Percentiles rank a stretch among this genome's conserved stretches.
phyloP scores from a whole-genome alignment of 2,113 vertebrate genomes.

The Sebastes schlegelii region DNA sequence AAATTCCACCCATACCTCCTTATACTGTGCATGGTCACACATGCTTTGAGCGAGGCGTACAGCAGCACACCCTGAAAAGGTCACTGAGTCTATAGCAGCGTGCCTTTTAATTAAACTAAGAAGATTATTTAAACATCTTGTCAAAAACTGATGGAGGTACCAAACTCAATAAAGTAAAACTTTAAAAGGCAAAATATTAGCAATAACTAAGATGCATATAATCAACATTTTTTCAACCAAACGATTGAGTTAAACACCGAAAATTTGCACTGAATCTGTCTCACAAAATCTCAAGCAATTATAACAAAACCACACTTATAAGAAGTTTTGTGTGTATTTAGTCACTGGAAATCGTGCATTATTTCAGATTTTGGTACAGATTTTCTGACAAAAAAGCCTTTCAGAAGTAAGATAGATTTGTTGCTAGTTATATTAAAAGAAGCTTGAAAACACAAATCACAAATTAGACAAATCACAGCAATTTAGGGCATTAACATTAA shows the following conservation, averaged over 20 bases:
- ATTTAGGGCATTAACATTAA: no score
- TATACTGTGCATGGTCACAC: no score
- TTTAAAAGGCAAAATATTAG: neutral
- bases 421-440: no score
- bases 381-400: no score
- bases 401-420: no score
- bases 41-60: neutral
- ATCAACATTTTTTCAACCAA: no score
- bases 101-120: neutral
- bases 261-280: neutral
- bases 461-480: no score
- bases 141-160: neutral
- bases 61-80: neutral
- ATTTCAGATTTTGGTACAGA: no score
- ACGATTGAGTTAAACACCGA: neutral
- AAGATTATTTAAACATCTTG: neutral
- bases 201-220: neutral
- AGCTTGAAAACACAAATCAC: no score
- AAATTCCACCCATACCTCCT: neutral
- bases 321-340: neutral
- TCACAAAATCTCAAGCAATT: neutral
- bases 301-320: neutral
- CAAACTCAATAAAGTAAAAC: neutral
- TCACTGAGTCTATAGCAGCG: no score
- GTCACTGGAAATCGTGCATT: no score